Percentiles rank a stretch among this genome's conserved stretches.
phyloP scores from a whole-genome alignment of 2,113 vertebrate genomes.

The Colinus virginianus region DNA sequence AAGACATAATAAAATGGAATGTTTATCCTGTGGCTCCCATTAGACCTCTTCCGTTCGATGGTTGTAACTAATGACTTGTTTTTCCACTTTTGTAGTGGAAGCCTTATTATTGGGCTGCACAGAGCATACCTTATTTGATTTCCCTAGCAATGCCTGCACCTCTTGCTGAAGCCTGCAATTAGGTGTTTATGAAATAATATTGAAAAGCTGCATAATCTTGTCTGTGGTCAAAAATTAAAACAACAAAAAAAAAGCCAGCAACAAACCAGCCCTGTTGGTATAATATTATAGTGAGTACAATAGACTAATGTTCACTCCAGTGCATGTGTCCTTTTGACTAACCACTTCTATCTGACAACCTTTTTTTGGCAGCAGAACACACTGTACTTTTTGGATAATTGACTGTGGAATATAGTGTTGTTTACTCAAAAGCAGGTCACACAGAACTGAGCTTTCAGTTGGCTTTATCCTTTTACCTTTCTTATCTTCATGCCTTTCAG shows the following conservation, averaged over 20 bases:
- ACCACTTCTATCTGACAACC: constrained; percentile 73
- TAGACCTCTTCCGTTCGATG: constrained; percentile 73
- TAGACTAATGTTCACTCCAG: constrained; percentile 74
- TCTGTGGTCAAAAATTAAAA: constrained; percentile 39
- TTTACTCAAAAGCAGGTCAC: constrained; percentile 85
- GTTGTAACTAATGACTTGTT: constrained; percentile 79
- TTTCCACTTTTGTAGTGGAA: constrained; percentile 74
- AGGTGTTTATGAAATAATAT: constrained; percentile 76
- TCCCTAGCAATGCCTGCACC: constrained; percentile 65
- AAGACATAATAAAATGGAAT: constrained; percentile 75
- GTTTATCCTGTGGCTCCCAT: constrained; percentile 73
- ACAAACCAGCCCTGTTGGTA: constrained; percentile 65
- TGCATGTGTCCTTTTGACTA: constrained; percentile 75
- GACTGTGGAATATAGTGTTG: constrained; percentile 80
- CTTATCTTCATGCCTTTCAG: constrained; percentile 48
- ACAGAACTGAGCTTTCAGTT: constrained; percentile 70
- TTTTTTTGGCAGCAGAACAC: constrained; percentile 80
- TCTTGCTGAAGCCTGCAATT: constrained; percentile 76
- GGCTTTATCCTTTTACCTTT: constrained; percentile 64
- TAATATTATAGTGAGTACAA: constrained; percentile 75
- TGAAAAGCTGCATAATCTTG: constrained; percentile 68
- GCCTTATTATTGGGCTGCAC: constrained; percentile 72
- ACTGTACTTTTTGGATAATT: constrained; percentile 83
- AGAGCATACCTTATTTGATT: constrained; percentile 72
- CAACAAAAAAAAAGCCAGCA: background rate